Evolutionary conservation across 2,113 vertebrate species (phyloP).

Genomic region (Actenoides lindsayi): DNA sequence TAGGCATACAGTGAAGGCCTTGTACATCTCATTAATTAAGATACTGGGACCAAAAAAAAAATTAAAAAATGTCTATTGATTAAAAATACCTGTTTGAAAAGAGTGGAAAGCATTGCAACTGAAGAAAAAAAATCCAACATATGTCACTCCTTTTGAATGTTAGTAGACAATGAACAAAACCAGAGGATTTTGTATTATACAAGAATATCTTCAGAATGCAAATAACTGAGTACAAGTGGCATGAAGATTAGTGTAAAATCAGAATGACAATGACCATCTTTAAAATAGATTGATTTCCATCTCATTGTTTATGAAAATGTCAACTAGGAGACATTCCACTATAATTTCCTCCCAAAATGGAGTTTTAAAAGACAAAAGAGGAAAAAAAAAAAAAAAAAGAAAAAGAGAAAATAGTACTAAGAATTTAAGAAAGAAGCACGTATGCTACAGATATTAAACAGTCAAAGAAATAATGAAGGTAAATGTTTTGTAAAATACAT

Average conservation of each 20-base stretch:
- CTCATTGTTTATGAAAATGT: background rate
- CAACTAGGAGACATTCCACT: background rate
- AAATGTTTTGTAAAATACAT: background rate
- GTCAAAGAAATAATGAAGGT: background rate
- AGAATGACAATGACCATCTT: background rate
- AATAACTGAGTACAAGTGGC: background rate
- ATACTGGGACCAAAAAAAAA: background rate
- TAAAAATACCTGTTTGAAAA: background rate
- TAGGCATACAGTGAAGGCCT: background rate
- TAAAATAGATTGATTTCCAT: background rate
- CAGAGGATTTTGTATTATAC: background rate
- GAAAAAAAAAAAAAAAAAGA: background rate
- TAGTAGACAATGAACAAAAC: background rate
- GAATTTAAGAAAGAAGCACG: background rate
- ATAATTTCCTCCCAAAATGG: background rate
- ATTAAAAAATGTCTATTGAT: background rate
- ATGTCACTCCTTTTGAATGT: background rate
- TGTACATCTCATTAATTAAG: background rate
- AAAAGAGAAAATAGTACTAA: background rate
- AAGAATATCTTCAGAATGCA: background rate
- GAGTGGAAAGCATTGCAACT: background rate
- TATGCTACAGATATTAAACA: background rate
- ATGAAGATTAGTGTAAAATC: background rate
- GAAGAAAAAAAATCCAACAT: background rate
- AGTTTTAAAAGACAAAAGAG: background rate